Percentiles rank a stretch among this genome's conserved stretches.
Conservation (phyloP, 92 coral and sea anemone species). For the Micromussa lordhowensis region DNA sequence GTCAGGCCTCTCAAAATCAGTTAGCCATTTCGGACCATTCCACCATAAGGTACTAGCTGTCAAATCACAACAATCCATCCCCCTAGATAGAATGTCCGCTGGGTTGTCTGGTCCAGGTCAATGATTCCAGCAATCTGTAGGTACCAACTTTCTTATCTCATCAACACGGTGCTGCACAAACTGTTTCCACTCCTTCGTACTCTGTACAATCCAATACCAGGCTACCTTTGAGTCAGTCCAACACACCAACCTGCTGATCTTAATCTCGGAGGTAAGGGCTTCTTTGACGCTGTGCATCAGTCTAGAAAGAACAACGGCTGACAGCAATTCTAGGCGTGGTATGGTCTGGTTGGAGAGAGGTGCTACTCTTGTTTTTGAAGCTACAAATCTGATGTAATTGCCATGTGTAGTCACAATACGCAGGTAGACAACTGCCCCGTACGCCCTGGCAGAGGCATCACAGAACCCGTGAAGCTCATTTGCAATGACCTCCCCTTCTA, state of each 20-base stretch:
- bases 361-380: slow-evolving; percentile 35
- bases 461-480: slow-evolving; percentile 45
- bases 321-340: slow-evolving; percentile 14
- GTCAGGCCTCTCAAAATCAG: too few species aligned
- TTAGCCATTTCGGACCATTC: too few species aligned
- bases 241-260: slow-evolving; percentile 13
- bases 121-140: slow-evolving; percentile 12
- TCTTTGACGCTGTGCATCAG: not conserved
- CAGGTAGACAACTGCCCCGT: slow-evolving; percentile 26
- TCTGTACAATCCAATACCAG: slow-evolving; percentile 14
- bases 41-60: too few species aligned
- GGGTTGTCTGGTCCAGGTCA: not conserved
- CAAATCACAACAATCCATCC: too few species aligned
- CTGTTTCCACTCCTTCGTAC: slow-evolving; percentile 30
- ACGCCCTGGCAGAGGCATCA: slow-evolving; percentile 28
- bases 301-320: slow-evolving; percentile 24
- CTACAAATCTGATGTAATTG: not conserved
- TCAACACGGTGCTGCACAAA: slow-evolving; percentile 42
- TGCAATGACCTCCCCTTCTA: not conserved
- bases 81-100: too few species aligned
- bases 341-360: slow-evolving; percentile 19
- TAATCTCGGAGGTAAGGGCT: not conserved
- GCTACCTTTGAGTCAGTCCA: slow-evolving; percentile 32
- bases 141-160: slow-evolving; percentile 24
- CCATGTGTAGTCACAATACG: not conserved